phyloP scores from a whole-genome alignment of 2,888 invertebrate species.

The Drosophila antonietae region DNA sequence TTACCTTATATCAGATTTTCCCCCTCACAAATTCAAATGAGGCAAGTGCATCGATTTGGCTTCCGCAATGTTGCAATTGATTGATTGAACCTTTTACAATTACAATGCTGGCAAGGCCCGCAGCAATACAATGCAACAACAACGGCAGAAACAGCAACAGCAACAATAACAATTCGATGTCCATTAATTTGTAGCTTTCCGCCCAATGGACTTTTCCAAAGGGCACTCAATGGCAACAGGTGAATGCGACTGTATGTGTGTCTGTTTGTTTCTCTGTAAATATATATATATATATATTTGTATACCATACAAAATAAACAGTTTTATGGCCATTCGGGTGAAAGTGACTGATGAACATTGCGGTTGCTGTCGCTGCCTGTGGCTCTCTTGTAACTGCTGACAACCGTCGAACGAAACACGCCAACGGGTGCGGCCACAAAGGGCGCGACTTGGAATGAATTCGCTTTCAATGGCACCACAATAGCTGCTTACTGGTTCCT shows the following conservation, averaged over 20 bases:
- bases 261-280: conserved; percentile 13
- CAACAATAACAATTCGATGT: conserved; percentile 39
- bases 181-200: conserved; percentile 55
- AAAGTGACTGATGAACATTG: conserved; percentile 76
- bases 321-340: conserved; percentile 72
- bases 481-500: conserved; percentile 31
- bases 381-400: conserved; percentile 60
- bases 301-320: conserved; percentile 47
- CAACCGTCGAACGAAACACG: conserved; percentile 48
- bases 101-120: conserved; percentile 29
- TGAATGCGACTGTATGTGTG: conserved; percentile 7
- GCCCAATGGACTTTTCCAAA: conserved; percentile 65
- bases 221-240: conserved; percentile 44
- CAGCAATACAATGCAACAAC: conserved; percentile 24
- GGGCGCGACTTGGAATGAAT: conserved; percentile 68
- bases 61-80: conserved; percentile 57
- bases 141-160: background rate
- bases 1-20: conserved; percentile 30
- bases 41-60: conserved; percentile 38
- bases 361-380: conserved; percentile 41
- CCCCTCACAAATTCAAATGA: conserved; percentile 21
- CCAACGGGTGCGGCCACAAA: conserved; percentile 69
- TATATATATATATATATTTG: conserved; percentile 9
- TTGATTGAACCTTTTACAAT: conserved; percentile 46
- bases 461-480: conserved; percentile 68